Conservation (phyloP, 1,140 invertebrate species). For the Brachionus calyciflorus region DNA sequence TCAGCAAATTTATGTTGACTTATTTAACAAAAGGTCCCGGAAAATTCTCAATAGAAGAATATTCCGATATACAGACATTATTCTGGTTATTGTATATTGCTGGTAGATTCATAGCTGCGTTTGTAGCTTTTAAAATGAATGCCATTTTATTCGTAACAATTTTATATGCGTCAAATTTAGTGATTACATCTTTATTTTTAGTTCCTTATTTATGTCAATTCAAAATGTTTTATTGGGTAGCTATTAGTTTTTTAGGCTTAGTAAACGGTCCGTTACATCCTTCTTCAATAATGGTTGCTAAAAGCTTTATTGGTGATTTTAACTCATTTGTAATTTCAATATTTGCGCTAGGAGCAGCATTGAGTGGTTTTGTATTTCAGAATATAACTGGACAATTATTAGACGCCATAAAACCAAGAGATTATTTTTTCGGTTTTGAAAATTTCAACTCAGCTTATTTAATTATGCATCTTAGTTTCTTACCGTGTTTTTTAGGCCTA, state of each 20-base stretch:
- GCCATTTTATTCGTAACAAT: background rate
- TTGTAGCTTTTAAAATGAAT: slow-evolving; percentile 34
- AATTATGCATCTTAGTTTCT: slow-evolving; percentile 8
- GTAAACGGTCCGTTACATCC: background rate
- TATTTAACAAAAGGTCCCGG: slow-evolving; percentile 28
- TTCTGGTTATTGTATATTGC: slow-evolving; percentile 19
- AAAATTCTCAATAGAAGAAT: background rate
- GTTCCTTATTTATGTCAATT: background rate
- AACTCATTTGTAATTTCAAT: slow-evolving; percentile 42
- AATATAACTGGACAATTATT: background rate
- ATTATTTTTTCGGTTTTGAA: background rate
- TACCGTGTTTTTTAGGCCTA: background rate
- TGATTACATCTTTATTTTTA: background rate
- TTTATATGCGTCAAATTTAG: background rate
- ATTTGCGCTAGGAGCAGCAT: background rate
- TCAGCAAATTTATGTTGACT: slow-evolving; percentile 31
- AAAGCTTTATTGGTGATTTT: background rate
- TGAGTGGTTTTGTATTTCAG: background rate
- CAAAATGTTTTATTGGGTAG: slow-evolving; percentile 18
- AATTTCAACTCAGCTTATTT: slow-evolving; percentile 27
- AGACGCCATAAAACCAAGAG: background rate
- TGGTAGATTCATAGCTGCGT: background rate
- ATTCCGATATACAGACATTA: slow-evolving; percentile 13
- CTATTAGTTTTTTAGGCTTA: slow-evolving; percentile 1
- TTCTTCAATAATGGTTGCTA: slow-evolving; percentile 20